Evolutionary conservation across 1,140 invertebrate genomes (phyloP).

Genomic region (Antheraea mylitta): DNA sequence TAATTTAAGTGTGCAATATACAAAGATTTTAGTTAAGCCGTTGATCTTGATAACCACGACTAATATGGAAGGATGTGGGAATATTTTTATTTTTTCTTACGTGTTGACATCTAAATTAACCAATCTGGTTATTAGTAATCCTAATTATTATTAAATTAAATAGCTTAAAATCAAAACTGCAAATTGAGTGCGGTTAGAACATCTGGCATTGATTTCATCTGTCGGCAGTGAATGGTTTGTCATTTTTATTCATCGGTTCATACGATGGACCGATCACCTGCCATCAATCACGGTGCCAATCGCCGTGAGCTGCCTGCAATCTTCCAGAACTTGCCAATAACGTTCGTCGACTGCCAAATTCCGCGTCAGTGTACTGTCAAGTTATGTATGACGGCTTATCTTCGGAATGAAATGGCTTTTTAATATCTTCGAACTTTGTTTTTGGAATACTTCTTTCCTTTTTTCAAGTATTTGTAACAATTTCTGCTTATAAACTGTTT

Average conservation of each 20-base stretch:
- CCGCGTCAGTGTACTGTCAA: conserved; percentile 10
- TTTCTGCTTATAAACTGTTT: neutral
- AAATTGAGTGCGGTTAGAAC: no score
- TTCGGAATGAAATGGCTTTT: neutral
- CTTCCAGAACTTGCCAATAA: conserved; percentile 9
- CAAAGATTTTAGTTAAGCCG: no score
- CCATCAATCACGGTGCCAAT: conserved; percentile 32
- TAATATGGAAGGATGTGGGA: no score
- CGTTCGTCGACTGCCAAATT: conserved; percentile 10
- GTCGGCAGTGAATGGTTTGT: no score
- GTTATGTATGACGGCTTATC: conserved; percentile 6
- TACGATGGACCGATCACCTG: conserved; percentile 23
- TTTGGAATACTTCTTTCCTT: neutral
- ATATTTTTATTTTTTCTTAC: no score
- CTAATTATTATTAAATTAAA: no score
- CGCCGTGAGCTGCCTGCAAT: conserved; percentile 22
- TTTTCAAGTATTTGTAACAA: neutral
- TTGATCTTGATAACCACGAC: no score
- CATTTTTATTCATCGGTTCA: neutral
- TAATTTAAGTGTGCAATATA: no score
- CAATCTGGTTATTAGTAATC: no score
- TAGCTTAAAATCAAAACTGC: no score
- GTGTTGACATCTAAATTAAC: no score
- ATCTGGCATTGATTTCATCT: no score
- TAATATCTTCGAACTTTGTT: conserved; percentile 3